Percentiles rank a stretch among this genome's conserved stretches.
Conservation (phyloP, 2,113 vertebrate genomes). For the Larimichthys crocea region DNA sequence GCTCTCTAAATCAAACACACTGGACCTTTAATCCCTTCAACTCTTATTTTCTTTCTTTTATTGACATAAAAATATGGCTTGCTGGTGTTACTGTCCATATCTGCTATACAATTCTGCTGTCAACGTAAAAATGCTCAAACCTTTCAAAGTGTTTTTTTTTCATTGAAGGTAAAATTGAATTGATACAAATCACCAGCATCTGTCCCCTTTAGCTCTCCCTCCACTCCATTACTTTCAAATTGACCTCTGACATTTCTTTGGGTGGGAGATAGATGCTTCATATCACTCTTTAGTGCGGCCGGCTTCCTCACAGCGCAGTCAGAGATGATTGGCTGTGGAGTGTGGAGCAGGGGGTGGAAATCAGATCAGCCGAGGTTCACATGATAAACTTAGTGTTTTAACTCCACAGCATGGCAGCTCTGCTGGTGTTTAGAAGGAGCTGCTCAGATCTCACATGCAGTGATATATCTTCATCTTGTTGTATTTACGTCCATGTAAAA, state of each 20-base stretch:
- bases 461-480: too few relatives aligned
- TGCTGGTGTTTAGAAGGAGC: slow-evolving; percentile 1
- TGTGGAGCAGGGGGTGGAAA: slow-evolving; percentile 2
- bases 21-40: background rate
- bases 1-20: too few relatives aligned
- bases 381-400: slow-evolving; percentile 19
- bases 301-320: slow-evolving; percentile 1
- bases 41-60: too few relatives aligned
- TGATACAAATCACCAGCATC: slow-evolving; percentile 14
- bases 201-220: slow-evolving; percentile 10
- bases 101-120: background rate
- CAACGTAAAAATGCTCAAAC: slow-evolving; percentile 4
- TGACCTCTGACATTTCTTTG: slow-evolving; percentile 33
- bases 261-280: slow-evolving; percentile 14
- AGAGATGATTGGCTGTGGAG: slow-evolving; percentile 21
- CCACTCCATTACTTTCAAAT: slow-evolving; percentile 25
- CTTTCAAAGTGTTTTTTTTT: background rate
- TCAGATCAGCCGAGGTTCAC: slow-evolving; percentile 16
- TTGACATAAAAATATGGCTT: background rate
- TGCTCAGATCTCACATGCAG: background rate
- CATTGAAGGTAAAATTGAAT: slow-evolving; percentile 17
- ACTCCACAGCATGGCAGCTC: background rate
- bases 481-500: too few relatives aligned
- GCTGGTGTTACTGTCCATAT: background rate
- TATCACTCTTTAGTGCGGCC: background rate